phyloP scores from a whole-genome alignment of 2,797 vertebrate species.

The Sphenodon punctatus region DNA sequence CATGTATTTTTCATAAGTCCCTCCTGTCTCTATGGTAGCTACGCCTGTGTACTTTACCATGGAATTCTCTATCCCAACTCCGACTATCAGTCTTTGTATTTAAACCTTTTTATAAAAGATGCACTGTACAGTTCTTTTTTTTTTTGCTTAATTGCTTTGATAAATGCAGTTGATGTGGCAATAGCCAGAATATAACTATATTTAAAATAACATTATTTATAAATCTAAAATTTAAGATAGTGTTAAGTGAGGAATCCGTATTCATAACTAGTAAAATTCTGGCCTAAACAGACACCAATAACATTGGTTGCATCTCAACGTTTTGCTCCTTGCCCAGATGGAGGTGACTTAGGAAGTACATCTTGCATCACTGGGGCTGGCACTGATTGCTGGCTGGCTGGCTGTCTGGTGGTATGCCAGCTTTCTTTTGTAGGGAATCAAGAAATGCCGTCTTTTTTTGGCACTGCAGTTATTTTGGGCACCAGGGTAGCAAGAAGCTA shows the following conservation, averaged over 20 bases:
- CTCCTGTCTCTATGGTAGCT: too few relatives aligned
- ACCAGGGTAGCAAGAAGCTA: slow-evolving; percentile 6
- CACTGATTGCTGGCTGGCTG: slow-evolving; percentile 6
- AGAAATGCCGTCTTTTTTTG: neutral
- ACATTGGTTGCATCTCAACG: neutral
- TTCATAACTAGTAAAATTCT: neutral
- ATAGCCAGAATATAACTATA: neutral
- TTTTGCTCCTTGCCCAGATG: neutral
- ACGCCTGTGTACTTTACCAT: too few relatives aligned
- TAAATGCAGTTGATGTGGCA: neutral
- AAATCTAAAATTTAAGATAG: neutral
- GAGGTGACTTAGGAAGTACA: neutral
- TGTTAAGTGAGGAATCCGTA: neutral
- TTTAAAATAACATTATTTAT: neutral
- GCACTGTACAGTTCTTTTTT: accelerated
- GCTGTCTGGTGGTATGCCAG: neutral
- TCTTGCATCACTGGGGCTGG: slow-evolving; percentile 1
- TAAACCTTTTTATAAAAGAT: neutral
- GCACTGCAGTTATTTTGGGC: neutral
- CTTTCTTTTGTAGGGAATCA: neutral
- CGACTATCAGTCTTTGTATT: too few relatives aligned
- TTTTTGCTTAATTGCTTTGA: too few relatives aligned
- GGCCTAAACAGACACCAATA: too few relatives aligned
- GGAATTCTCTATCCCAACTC: too few relatives aligned
- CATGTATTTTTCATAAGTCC: too few relatives aligned